These are phyloP conservation scores for Astreopora myriophthalma DNA, from an alignment of 64 coral and sea anemone genomes.

Conservation along the genomic window DNA sequence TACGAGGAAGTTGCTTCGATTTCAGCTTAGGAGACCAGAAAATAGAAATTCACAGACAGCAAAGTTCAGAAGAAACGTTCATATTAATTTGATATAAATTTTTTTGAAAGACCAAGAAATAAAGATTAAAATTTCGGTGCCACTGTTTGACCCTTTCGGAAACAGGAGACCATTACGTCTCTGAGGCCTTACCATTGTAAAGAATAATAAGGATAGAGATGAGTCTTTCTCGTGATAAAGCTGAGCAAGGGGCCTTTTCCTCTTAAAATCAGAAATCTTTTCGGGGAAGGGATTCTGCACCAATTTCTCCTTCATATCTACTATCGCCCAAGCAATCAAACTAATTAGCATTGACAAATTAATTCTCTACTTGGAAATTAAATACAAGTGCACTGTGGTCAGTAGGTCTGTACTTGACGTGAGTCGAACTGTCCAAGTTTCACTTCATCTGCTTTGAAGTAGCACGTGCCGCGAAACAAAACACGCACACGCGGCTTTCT, in stretches of 20 bases:
- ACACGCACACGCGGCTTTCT: background rate
- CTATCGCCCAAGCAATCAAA: background rate
- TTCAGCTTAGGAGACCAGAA: background rate
- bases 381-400: background rate
- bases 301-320: background rate
- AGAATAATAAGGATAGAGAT: too few relatives aligned
- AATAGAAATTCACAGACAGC: background rate
- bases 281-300: background rate
- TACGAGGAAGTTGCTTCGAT: too few relatives aligned
- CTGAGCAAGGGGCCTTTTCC: too few relatives aligned
- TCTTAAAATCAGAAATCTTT: background rate
- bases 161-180: too few relatives aligned
- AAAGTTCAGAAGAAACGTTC: too few relatives aligned
- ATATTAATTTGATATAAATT: too few relatives aligned
- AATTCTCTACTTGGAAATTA: conserved; percentile 42
- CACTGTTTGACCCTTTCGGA: too few relatives aligned
- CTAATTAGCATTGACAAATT: conserved; percentile 39
- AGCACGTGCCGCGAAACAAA: conserved; percentile 36
- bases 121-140: too few relatives aligned
- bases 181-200: too few relatives aligned
- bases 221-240: too few relatives aligned
- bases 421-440: conserved; percentile 3
- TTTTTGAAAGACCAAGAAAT: too few relatives aligned
- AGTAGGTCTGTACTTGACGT: conserved; percentile 13
- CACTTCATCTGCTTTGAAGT: background rate